Base-by-base conservation (phyloP, 1,140 invertebrate genomes). In the Maconellicoccus hirsutus region DNA sequence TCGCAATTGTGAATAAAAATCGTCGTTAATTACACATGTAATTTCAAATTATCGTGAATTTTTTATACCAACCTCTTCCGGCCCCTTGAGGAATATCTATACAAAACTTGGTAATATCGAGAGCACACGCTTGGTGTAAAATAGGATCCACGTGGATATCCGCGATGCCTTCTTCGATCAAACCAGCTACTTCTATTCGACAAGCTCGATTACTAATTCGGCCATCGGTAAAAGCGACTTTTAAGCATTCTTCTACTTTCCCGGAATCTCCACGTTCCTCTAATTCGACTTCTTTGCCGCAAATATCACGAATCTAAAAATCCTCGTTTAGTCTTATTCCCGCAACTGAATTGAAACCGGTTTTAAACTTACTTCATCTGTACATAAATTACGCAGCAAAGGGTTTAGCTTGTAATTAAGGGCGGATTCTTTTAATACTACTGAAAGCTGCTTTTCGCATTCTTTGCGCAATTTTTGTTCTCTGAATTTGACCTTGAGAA, bases 321-420 rank as follows among this genome's bases (percentile, higher is more conserved):
- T 71, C n/a, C n/a, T 52, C n/a, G 3, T 52, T 52, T 52, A n/a
- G n/a, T n/a, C n/a, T n/a, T n/a, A n/a, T n/a, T n/a, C n/a, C n/a
- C n/a, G n/a, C n/a, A n/a, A n/a, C n/a, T 38, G 33, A 38, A 38
- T 6, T 38, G 14, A 7, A 38, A 38, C 14, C 33, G 14, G 33
- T 14, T 61, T n/a, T n/a, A n/a, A 71, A 72, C 71, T 76, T 79
- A 83, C 82, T 77, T 89, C 86, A 59, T 77, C 71, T 72, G 82
- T 78, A 76, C 94, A 97, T 59, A 91, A 82, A 59, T 86, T 86
- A 59, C 86, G 85, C 14, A 96, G 81, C 1, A 93, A 80, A 12
- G 92, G 90, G 83, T 96, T 93, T 42, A 93, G 80, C 76, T 89
- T 86, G 77, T 93, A 91, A 81, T 96, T 92, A 25, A 93, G 79